phyloP scores from a whole-genome alignment of 2,113 vertebrate genomes.

The Ardeotis arabs region DNA sequence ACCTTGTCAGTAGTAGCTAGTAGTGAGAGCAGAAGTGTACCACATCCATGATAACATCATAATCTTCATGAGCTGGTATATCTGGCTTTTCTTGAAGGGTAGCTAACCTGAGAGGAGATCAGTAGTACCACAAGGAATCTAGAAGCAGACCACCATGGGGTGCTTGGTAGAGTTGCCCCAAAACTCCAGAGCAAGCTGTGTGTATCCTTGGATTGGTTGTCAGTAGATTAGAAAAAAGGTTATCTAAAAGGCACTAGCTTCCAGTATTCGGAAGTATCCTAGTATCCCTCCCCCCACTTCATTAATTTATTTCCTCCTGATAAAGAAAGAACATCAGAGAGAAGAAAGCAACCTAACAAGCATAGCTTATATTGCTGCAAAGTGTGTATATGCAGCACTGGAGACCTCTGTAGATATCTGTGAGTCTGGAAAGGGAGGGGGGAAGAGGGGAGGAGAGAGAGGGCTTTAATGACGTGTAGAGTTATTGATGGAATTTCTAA shows the following conservation, averaged over 20 bases:
- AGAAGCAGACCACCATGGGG: rapidly evolving
- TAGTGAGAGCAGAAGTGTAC: not conserved
- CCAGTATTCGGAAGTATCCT: not conserved
- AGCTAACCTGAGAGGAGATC: not conserved
- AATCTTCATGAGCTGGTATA: not conserved
- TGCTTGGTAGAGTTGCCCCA: not conserved
- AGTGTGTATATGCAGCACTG: not conserved
- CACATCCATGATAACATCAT: not conserved
- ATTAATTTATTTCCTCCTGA: not conserved
- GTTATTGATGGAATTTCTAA: slow-evolving; percentile 35
- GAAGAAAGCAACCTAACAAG: slow-evolving; percentile 5
- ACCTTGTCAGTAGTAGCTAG: not conserved
- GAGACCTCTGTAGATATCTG: not conserved
- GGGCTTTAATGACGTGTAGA: not conserved
- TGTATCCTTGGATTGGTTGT: not conserved
- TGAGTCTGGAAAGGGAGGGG: not conserved
- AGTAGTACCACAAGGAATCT: not conserved
- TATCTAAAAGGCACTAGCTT: not conserved
- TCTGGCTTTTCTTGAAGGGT: not conserved
- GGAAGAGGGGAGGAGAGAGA: not conserved
- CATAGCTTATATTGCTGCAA: slow-evolving; percentile 7
- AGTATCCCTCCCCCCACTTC: not conserved
- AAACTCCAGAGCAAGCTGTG: not conserved
- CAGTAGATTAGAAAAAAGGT: not conserved
- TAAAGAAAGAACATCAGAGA: not conserved